Percentiles rank a stretch among this genome's conserved stretches.
phyloP scores from a whole-genome alignment of 2,888 invertebrate species.

The Rhagonycha fulva region DNA sequence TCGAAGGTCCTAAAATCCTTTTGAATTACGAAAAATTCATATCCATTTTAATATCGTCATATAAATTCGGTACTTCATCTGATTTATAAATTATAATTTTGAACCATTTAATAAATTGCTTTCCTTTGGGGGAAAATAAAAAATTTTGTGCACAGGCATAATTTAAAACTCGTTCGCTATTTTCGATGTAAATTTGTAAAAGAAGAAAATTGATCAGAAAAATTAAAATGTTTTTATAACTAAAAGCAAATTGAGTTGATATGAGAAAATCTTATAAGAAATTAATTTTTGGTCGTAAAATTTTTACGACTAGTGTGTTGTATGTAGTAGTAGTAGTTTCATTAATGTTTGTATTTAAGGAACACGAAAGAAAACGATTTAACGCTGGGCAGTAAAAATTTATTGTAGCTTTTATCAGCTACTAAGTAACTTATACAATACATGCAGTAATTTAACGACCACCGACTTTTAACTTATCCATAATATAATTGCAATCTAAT shows the following conservation, averaged over 20 bases:
- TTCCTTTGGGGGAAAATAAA: slow-evolving; percentile 17
- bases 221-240: background rate
- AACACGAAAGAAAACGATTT: slow-evolving; percentile 31
- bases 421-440: slow-evolving; percentile 8
- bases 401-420: slow-evolving; percentile 30
- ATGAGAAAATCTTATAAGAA: background rate
- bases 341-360: slow-evolving; percentile 32
- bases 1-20: slow-evolving; percentile 8
- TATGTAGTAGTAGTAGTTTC: slow-evolving; percentile 23
- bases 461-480: background rate
- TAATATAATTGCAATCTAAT: background rate
- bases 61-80: slow-evolving; percentile 21
- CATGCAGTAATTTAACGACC: background rate
- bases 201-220: background rate
- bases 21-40: slow-evolving; percentile 24
- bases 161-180: slow-evolving; percentile 13
- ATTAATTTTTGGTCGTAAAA: slow-evolving; percentile 24
- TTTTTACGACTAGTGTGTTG: slow-evolving; percentile 22
- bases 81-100: slow-evolving; percentile 29
- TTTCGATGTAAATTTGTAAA: slow-evolving; percentile 1
- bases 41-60: slow-evolving; percentile 11
- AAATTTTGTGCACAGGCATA: slow-evolving; percentile 14
- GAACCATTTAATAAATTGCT: slow-evolving; percentile 26
- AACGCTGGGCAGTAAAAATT: slow-evolving; percentile 30
- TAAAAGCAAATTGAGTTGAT: background rate